A percentile compares a stretch with the other conserved stretches of the same genome.
phyloP scores from a whole-genome alignment of 2,888 invertebrate species.

The Candidula unifasciata region DNA sequence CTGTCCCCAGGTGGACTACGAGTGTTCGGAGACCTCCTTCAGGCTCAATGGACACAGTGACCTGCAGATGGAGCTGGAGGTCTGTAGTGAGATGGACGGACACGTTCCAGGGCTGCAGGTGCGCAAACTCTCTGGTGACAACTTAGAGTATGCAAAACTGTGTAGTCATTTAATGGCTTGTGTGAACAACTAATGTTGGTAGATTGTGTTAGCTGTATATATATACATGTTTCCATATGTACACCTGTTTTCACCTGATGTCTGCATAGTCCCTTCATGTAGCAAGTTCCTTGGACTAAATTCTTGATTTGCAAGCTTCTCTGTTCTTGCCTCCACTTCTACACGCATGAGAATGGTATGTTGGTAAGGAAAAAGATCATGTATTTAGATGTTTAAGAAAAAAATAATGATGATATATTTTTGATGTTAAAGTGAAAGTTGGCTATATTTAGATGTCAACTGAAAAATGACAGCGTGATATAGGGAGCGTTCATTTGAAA shows the following conservation, averaged over 20 bases:
- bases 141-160: slow-evolving; percentile 67
- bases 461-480: too few species aligned
- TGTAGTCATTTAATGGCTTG: slow-evolving; percentile 71
- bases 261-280: too few species aligned
- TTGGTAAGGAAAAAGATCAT: too few species aligned
- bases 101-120: slow-evolving; percentile 68
- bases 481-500: too few species aligned
- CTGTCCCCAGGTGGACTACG: slow-evolving; percentile 66
- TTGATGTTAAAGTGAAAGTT: too few species aligned
- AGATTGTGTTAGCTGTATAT: background rate
- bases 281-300: background rate
- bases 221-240: background rate
- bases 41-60: slow-evolving; percentile 63
- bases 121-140: slow-evolving; percentile 72
- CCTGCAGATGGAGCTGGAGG: slow-evolving; percentile 72
- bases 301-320: too few species aligned
- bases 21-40: slow-evolving; percentile 69
- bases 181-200: slow-evolving; percentile 61
- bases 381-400: too few species aligned
- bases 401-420: too few species aligned
- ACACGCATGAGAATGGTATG: too few species aligned
- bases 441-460: too few species aligned
- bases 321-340: too few species aligned
- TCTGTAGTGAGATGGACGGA: slow-evolving; percentile 64
- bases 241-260: too few species aligned